Evolutionary conservation across 2,797 vertebrate species (phyloP), one percentile per base, ranked within the genome.

Genomic region (Balearica regulorum): DNA sequence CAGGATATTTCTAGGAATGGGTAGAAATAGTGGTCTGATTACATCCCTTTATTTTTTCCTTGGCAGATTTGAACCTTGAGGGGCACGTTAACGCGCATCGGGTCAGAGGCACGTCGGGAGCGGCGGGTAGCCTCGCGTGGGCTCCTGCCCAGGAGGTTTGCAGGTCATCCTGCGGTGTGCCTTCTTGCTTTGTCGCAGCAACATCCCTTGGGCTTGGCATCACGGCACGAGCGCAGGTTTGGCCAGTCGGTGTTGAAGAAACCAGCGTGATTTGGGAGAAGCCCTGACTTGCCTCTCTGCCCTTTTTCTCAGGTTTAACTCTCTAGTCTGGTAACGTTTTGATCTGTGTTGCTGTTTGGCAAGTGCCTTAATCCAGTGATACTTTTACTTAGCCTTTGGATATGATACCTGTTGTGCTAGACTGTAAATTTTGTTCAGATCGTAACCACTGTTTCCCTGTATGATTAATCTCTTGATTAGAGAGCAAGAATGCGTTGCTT

Each of bases 191-290:
- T 57, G 31, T 37, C 2, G 2, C 37, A 90, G 51, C n/a, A 21
- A 12, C 6, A 0, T 31, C 20, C 24, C n/a, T 24, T 58, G 83
- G 49, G 39, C 21, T 89, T 35, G 8, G 51, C 10, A 6, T 64
- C 8, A 0, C 0, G 5, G 37, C 49, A 5, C 1, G 18, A 51
- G 15, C 5, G 26, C 35, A 25, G 26, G 13, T 55, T 80, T 79
- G 37, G 43, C 18, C 49, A 7, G 5, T 26, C 14, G 7, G 11
- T 10, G 22, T 4, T 53, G 39, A 28, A 37, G 28, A 72, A 79
- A 39, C 13, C 29, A 31, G 10, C 8, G 21, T 66, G 55, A 31
- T 7, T 16, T 48, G 20, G 19, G 71, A 80, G 22, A 35, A 83
- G 17, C 61, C 31, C 31, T 39, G 24, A 57, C 26, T 37, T 39